Percentiles rank a stretch among this genome's conserved stretches.
Conservation (phyloP, 2,113 vertebrate genomes). For the Helogale parvula region DNA sequence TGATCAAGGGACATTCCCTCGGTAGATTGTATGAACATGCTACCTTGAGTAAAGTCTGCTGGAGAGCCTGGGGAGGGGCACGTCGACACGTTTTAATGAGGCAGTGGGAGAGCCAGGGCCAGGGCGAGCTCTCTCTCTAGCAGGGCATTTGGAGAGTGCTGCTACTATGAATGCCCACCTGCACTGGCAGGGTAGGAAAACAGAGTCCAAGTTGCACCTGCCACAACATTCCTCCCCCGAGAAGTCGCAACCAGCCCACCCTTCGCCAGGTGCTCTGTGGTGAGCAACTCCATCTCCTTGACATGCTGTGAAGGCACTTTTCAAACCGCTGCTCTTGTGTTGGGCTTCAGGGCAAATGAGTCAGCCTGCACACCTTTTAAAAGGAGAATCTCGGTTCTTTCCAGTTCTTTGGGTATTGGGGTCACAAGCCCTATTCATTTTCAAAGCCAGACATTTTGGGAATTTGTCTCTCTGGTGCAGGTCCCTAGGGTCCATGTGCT, state of each 20-base stretch:
- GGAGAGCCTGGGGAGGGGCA: neutral
- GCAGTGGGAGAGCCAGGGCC: neutral
- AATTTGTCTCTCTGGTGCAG: neutral
- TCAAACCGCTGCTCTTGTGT: neutral
- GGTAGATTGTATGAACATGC: neutral
- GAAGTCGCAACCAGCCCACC: neutral
- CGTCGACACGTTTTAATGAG: neutral
- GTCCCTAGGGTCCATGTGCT: neutral
- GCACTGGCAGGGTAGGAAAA: neutral
- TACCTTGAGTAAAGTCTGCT: neutral
- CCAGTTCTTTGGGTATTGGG: neutral
- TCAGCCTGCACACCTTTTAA: neutral
- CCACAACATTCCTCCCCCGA: neutral
- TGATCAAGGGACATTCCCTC: neutral
- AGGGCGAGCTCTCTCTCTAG: neutral
- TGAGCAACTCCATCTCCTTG: neutral
- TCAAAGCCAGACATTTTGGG: neutral
- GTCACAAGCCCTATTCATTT: neutral
- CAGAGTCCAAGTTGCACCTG: neutral
- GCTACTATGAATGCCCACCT: neutral
- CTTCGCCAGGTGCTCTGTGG: neutral
- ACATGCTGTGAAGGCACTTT: neutral
- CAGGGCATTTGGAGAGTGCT: neutral
- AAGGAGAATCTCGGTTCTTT: neutral
- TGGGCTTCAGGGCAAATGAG: neutral